Base-by-base conservation (phyloP, 2,113 vertebrate species). In the Pedionomus torquatus region DNA sequence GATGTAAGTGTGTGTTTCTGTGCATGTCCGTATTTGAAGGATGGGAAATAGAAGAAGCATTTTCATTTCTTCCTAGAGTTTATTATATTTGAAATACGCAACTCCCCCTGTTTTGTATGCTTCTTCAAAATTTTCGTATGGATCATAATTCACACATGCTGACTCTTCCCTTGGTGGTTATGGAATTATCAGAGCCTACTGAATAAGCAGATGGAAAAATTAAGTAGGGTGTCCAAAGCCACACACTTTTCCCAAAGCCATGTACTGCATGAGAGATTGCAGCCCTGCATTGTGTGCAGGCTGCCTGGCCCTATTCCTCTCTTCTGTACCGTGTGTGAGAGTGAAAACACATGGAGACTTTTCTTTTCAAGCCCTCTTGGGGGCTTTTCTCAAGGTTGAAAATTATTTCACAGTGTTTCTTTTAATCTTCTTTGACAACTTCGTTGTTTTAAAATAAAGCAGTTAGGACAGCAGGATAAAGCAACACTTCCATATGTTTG, bases 301-400 rank as follows among this genome's bases (percentile, higher is more conserved):
- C 55, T 91, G 64, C 52, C 69, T 90, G 66, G 86, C 54, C 44
- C 30, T 63, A 28, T 28, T n/a, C 28, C 57, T 63, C 49, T 75
- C 43, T 61, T 61, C 78, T 58, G 31, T 16, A 72, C 52, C 28
- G 19, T 9, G 55, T 57, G 25, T 0, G 0, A 64, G 64, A 3
- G 4, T 46, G 49, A 80, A 94, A 93, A 72, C 78, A 51, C 69
- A 20, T 0, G 0, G 19, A 52, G 33, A 77, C 15, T 21, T 87
- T 51, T 66, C 61, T 82, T 85, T 69, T 35, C 63, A 24, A 80
- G 26, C 76, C 23, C 6, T 68, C 23, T 77, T 80, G 83, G 89
- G 55, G 89, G 55, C 60, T 68, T 30, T 52, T 21, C 58, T 72
- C 80, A 49, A 80, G 95, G 41, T 54, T 92, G 83, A 60, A 86